These are phyloP conservation scores for Philantomba maxwellii DNA, from an alignment of 2,113 vertebrate genomes.

Conservation along the genomic window DNA sequence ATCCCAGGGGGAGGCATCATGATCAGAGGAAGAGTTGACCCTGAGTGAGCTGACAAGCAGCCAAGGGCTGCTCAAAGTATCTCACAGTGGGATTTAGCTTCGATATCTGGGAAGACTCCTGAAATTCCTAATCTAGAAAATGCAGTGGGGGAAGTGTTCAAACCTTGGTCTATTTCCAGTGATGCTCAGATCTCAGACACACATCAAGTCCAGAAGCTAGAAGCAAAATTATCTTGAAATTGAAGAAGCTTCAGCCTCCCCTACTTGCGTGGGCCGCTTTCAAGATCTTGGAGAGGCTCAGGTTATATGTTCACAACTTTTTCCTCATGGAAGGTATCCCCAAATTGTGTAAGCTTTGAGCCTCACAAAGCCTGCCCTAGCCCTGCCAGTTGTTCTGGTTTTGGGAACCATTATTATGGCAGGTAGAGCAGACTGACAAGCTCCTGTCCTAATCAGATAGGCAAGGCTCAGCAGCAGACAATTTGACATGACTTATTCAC, in stretches of 20 bases:
- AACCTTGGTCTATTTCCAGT: background rate
- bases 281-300: background rate
- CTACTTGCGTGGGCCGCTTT: background rate
- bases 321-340: background rate
- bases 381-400: background rate
- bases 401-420: background rate
- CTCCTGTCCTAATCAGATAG: background rate
- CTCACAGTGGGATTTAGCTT: background rate
- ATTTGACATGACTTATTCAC: background rate
- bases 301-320: background rate
- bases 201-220: background rate
- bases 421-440: background rate
- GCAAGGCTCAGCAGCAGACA: background rate
- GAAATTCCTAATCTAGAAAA: background rate
- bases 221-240: background rate
- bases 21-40: background rate
- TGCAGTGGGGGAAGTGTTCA: background rate
- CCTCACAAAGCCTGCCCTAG: background rate
- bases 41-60: background rate
- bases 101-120: background rate
- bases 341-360: background rate
- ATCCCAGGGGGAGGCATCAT: background rate
- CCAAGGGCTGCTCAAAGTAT: background rate
- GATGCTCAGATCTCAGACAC: background rate
- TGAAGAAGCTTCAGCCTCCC: background rate